phyloP scores from a whole-genome alignment of 2,797 vertebrate genomes.

The Lepidocolaptes lacrymiger region DNA sequence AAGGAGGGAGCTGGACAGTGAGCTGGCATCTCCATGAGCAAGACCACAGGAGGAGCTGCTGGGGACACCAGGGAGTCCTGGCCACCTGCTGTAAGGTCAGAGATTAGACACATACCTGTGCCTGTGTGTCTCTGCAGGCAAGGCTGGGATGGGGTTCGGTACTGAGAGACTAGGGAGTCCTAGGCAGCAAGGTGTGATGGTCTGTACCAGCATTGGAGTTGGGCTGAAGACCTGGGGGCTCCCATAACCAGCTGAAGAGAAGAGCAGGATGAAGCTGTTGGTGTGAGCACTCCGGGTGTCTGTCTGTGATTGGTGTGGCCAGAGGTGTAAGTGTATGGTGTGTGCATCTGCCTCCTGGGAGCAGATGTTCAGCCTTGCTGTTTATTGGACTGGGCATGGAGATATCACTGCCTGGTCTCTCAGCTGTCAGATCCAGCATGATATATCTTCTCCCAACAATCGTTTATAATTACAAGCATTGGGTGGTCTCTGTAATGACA shows the following conservation, averaged over 20 bases:
- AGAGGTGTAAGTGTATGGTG: background rate
- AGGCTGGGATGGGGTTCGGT: background rate
- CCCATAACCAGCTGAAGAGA: accelerated
- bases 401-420: background rate
- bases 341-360: background rate
- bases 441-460: background rate
- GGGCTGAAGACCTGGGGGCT: background rate
- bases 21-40: background rate
- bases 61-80: background rate
- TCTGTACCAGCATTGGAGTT: background rate
- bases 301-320: background rate
- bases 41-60: background rate
- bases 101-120: accelerated
- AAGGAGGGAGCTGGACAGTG: background rate
- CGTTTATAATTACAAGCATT: background rate
- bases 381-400: background rate
- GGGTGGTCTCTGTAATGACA: background rate
- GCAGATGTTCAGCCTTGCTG: background rate
- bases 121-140: background rate
- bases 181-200: background rate
- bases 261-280: background rate
- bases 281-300: background rate
- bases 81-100: background rate
- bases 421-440: accelerated
- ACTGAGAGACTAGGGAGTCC: background rate